Evolutionary conservation across 2,113 vertebrate genomes (phyloP).

Genomic region (Alces alces): DNA sequence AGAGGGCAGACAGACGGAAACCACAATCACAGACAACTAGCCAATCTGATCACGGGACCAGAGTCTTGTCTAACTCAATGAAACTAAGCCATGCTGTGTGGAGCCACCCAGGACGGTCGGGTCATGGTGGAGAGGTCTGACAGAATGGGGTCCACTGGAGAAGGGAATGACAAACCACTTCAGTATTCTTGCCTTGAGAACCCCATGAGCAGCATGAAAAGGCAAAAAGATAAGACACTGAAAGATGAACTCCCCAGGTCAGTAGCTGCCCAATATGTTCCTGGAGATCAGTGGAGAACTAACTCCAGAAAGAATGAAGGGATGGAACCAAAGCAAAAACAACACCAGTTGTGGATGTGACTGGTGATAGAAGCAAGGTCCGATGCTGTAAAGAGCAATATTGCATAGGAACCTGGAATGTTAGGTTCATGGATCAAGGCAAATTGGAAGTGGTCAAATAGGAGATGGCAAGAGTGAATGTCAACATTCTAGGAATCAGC

Average conservation of each 20-base stretch:
- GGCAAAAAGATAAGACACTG: background rate
- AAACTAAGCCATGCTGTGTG: background rate
- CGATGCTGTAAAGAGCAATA: fast-evolving
- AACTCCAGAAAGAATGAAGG: background rate
- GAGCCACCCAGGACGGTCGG: fast-evolving
- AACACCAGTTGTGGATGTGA: background rate
- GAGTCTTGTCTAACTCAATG: fast-evolving
- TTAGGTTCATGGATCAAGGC: background rate
- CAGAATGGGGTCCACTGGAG: background rate
- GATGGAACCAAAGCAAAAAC: background rate
- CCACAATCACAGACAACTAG: background rate
- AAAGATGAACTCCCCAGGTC: background rate
- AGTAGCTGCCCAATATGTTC: background rate
- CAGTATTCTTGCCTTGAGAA: background rate
- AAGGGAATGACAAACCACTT: background rate
- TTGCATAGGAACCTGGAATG: background rate
- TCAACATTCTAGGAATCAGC: background rate
- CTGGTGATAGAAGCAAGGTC: background rate
- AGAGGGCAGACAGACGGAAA: background rate
- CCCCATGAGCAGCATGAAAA: background rate
- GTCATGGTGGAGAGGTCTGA: background rate
- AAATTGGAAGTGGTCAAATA: background rate
- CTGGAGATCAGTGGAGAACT: background rate
- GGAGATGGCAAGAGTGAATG: background rate
- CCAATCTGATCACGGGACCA: background rate